Conservation (phyloP, 2,888 invertebrate species). For the Metacarcinus magister region DNA sequence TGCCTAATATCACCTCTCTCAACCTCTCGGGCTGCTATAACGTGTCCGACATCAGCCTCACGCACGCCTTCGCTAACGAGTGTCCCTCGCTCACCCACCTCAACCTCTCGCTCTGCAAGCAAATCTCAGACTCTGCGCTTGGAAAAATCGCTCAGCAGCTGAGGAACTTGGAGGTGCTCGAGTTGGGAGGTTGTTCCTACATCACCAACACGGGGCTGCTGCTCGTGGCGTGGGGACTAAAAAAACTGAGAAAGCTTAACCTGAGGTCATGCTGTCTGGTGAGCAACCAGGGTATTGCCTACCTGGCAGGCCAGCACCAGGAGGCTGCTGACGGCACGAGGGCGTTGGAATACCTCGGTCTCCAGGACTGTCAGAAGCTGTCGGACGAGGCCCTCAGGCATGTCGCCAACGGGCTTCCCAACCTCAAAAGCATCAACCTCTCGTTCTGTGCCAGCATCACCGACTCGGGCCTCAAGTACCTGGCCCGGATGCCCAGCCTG, state of each 20-base stretch:
- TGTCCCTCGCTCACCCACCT: constrained; percentile 91
- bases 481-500: constrained; percentile 93
- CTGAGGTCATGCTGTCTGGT: constrained; percentile 96
- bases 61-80: constrained; percentile 92
- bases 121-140: constrained; percentile 95
- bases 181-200: constrained; percentile 96
- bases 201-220: constrained; percentile 95
- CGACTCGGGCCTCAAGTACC: constrained; percentile 94
- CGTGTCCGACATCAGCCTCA: constrained; percentile 93
- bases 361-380: constrained; percentile 97
- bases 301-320: constrained; percentile 88
- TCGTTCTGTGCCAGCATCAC: constrained; percentile 97
- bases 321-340: constrained; percentile 86
- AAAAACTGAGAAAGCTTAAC: constrained; percentile 92
- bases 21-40: constrained; percentile 97
- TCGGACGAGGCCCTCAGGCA: constrained; percentile 95
- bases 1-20: constrained; percentile 93
- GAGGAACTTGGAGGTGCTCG: constrained; percentile 92
- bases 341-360: constrained; percentile 84
- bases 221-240: constrained; percentile 94
- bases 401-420: constrained; percentile 91
- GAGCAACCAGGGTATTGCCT: constrained; percentile 95
- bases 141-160: constrained; percentile 85
- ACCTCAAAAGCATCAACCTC: constrained; percentile 93
- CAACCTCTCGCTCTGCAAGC: constrained; percentile 96